Evolutionary conservation across 2,888 invertebrate genomes (phyloP), one percentile per base, ranked within the genome.

Genomic region (Carterocephalus palaemon): DNA sequence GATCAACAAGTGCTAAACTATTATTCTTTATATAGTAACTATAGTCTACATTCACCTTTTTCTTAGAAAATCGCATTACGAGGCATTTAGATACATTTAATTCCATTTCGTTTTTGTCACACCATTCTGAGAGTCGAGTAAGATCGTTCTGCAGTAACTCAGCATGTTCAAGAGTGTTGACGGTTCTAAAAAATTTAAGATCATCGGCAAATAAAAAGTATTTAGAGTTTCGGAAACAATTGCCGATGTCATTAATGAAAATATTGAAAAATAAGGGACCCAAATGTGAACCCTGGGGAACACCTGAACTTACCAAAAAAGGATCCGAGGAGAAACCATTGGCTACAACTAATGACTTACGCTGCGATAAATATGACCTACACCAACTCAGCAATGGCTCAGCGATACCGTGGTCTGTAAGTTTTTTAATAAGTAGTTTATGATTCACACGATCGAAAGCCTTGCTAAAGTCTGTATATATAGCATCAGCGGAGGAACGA

Each of bases 381-480:
- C 23, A 36, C 48, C 36, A 48, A n/a, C 28, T 15, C 3, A 48
- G 24, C 6, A 46, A 13, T 19, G 16, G 26, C 12, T 31, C 49
- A 12, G 17, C 24, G 1, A 46, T 17, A 10, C 46, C 46, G 24
- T 17, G 22, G 2, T 2, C 10, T 1, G 16, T 6, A 5, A 33
- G 38, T 10, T 46, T 48, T 1, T 16, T 13, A 12, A 32, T n/a
- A 4, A 43, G 9, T 2, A 37, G 16, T 12, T 12, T 5, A 5
- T 47, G 46, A n/a, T n/a, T n/a, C n/a, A n/a, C n/a, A n/a, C n/a
- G n/a, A n/a, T n/a, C n/a, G n/a, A n/a, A n/a, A 17, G 49, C 46
- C 10, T 42, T 42, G 5, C 29, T 45, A 15, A 47, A 46, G 9
- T 39, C 38, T 4, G 42, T 42, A 26, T 43, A 46, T 4, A 45